Conservation (phyloP, 1,140 invertebrate species). For the Metopolophium dirhodum region DNA sequence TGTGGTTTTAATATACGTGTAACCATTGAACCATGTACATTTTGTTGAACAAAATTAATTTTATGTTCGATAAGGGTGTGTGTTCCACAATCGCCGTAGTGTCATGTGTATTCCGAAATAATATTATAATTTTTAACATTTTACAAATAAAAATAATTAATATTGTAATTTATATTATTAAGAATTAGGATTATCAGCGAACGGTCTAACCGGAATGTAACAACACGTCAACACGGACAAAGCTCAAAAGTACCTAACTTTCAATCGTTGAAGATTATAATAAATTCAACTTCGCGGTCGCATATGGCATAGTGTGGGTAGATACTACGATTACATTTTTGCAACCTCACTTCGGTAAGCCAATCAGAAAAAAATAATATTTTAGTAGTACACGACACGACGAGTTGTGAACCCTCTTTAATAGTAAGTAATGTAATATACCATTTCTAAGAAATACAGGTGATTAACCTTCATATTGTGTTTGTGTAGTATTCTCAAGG, state of each 20-base stretch:
- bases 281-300: background rate
- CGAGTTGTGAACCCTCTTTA: background rate
- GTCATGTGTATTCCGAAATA: background rate
- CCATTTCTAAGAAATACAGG: background rate
- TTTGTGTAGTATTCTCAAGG: background rate
- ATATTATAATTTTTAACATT: too few species aligned
- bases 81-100: background rate
- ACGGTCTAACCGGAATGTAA: background rate
- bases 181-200: too few species aligned
- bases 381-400: background rate
- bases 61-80: background rate
- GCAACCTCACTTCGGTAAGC: background rate
- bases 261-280: too few species aligned
- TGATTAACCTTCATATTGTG: constrained; percentile 5
- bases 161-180: too few species aligned
- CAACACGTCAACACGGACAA: background rate
- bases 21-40: too few species aligned
- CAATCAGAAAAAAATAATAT: background rate
- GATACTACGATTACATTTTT: background rate
- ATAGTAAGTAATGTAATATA: background rate
- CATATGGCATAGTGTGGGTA: too few species aligned
- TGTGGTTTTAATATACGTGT: too few species aligned
- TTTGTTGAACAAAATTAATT: background rate
- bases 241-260: too few species aligned
- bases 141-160: too few species aligned